These are phyloP conservation scores for Callocephalon fimbriatum DNA, from an alignment of 2,113 vertebrate species.

Conservation along the genomic window DNA sequence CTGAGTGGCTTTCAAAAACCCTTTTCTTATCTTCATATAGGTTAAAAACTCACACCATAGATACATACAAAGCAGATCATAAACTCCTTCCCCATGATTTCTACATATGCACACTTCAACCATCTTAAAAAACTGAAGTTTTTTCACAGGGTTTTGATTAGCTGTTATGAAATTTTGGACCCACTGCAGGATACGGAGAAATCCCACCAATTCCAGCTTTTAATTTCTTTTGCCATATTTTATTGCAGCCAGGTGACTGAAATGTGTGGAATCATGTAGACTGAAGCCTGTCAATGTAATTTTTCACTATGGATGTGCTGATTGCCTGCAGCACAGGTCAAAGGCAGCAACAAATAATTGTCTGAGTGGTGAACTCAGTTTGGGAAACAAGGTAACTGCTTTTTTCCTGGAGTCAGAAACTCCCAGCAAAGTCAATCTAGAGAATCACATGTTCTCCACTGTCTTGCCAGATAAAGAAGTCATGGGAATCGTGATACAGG, in stretches of 20 bases:
- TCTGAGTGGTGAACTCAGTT: background rate
- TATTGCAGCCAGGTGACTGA: background rate
- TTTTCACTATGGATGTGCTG: background rate
- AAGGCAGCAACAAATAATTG: background rate
- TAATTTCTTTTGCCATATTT: background rate
- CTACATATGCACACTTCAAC: rapidly evolving
- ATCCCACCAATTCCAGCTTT: background rate
- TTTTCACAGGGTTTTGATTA: background rate
- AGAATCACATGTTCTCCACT: background rate
- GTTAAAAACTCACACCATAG: slow-evolving; percentile 48
- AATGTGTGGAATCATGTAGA: background rate
- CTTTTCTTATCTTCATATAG: slow-evolving; percentile 11
- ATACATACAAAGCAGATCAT: slow-evolving; percentile 2
- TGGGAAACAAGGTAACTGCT: background rate
- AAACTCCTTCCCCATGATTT: background rate
- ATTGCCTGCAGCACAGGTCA: background rate
- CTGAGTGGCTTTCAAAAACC: background rate
- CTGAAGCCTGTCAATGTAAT: background rate
- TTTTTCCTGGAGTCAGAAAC: background rate
- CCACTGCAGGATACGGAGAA: background rate
- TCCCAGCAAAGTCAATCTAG: background rate
- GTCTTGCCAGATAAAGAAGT: background rate
- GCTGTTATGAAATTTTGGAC: background rate
- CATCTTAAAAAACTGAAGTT: background rate
- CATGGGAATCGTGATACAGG: background rate